Conservation (phyloP, 2,797 vertebrate species). For the Poeciliopsis gracilis region DNA sequence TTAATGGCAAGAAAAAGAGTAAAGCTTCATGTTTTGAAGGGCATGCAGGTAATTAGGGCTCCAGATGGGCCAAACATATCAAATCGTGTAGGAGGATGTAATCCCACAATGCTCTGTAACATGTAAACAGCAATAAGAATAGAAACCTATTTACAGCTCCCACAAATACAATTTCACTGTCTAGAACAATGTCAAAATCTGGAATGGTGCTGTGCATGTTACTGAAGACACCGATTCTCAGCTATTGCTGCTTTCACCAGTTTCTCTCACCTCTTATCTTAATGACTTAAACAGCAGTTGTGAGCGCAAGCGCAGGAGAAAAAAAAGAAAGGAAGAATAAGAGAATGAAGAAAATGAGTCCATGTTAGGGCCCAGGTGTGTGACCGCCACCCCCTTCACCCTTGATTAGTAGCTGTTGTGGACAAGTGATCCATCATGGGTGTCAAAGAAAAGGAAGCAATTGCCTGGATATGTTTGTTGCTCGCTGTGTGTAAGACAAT, state of each 20-base stretch:
- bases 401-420: slow-evolving; percentile 80
- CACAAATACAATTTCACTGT: not conserved
- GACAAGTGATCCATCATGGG: slow-evolving; percentile 92
- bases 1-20: not conserved
- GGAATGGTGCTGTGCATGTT: not conserved
- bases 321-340: not conserved
- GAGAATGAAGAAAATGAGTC: slow-evolving; percentile 53
- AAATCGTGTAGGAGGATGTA: not conserved
- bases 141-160: slow-evolving; percentile 3
- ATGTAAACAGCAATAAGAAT: not conserved
- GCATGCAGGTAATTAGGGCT: not conserved
- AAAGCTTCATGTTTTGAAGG: not conserved
- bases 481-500: slow-evolving; percentile 42
- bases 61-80: not conserved
- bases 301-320: not conserved
- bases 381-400: slow-evolving; percentile 85
- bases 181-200: slow-evolving; percentile 4
- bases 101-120: not conserved
- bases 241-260: not conserved
- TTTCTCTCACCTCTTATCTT: slow-evolving; percentile 1
- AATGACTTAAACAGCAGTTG: slow-evolving; percentile 36
- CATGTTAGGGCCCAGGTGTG: slow-evolving; percentile 90
- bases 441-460: slow-evolving; percentile 84
- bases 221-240: not conserved
- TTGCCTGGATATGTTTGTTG: slow-evolving; percentile 84